Base-by-base conservation (phyloP, 2,797 vertebrate species). In the Enteromius radiatus region DNA sequence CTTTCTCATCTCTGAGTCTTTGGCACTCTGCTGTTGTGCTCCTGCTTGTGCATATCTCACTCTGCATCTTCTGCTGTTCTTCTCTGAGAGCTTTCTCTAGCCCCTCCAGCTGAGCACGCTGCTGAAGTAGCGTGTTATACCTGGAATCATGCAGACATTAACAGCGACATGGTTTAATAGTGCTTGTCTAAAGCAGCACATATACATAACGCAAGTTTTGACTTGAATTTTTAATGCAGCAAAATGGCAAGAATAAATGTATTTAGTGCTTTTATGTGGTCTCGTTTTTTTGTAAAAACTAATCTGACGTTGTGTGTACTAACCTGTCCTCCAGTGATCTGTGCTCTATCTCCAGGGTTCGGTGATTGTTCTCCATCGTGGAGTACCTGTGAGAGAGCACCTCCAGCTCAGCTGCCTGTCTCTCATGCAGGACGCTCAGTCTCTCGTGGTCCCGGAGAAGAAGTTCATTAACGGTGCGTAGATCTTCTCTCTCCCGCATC, bases 391-490 rank as follows among this genome's bases (percentile, higher is more conserved):
- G 94, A 2, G 99, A 99, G 23, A 99, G 96, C 1, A 95, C 94
- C 87, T 99, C 98, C 12, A 96, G 97, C 82, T 99, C 98, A 0
- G 91, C 88, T 0, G 97, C 97, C 87, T 99, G 98, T 45, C 96
- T 95, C 87, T 99, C 98, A 10, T 99, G 97, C 76, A 99, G 96
- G 14, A 96, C 96, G 14, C 97, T 97, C 88, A 99, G 90, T 86
- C 97, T 98, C 90, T 99, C 98, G 31, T 99, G 97, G 88, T 99
- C 98, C 63, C 96, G 96, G 65, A 99, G 94, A 80, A 99, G 95
- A 15, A 96, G 92, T 89, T 99, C 97, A 43, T 98, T 97, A 31
- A 96, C 93, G 15, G 93, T 92, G 81, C 96, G 95, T 52, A 98
- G 91, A 33, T 99, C 98, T 88, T 99, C 97, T 19, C 95, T 95